phyloP scores from a whole-genome alignment of 2,888 invertebrate species.

The Morpho deidamia region DNA sequence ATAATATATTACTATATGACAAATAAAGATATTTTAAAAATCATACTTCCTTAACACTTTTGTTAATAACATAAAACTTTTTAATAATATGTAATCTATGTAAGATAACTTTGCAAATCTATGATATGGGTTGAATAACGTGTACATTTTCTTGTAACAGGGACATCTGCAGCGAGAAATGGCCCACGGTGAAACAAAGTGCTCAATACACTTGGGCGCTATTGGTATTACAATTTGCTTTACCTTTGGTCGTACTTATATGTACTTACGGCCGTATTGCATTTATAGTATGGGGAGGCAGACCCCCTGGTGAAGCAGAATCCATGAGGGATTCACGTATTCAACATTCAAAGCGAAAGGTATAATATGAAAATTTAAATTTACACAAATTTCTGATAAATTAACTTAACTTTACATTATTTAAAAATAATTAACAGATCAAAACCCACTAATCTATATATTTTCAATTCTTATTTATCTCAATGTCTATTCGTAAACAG shows the following conservation, averaged over 20 bases:
- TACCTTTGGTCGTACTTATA: slow-evolving; percentile 88
- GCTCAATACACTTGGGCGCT: slow-evolving; percentile 87
- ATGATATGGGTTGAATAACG: not conserved
- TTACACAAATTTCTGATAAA: not conserved
- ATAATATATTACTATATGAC: too few species aligned
- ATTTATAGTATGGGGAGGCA: slow-evolving; percentile 89
- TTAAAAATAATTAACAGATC: too few species aligned
- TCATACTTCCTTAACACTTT: not conserved
- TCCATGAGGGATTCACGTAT: slow-evolving; percentile 88
- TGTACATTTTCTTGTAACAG: slow-evolving; percentile 45
- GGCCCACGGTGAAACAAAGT: slow-evolving; percentile 80
- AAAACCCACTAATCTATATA: too few species aligned
- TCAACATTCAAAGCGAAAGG: slow-evolving; percentile 92
- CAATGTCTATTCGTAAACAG: not conserved
- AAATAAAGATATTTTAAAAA: not conserved
- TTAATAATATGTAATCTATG: not conserved
- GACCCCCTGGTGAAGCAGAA: slow-evolving; percentile 93
- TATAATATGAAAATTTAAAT: slow-evolving; percentile 39
- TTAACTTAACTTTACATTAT: not conserved
- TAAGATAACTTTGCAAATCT: not conserved
- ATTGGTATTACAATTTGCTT: slow-evolving; percentile 88
- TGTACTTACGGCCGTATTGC: slow-evolving; percentile 93
- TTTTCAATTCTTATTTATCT: not conserved
- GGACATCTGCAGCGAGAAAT: slow-evolving; percentile 84
- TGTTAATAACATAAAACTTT: not conserved